phyloP scores from a whole-genome alignment of 2,797 vertebrate species.

The Paguma larvata region DNA sequence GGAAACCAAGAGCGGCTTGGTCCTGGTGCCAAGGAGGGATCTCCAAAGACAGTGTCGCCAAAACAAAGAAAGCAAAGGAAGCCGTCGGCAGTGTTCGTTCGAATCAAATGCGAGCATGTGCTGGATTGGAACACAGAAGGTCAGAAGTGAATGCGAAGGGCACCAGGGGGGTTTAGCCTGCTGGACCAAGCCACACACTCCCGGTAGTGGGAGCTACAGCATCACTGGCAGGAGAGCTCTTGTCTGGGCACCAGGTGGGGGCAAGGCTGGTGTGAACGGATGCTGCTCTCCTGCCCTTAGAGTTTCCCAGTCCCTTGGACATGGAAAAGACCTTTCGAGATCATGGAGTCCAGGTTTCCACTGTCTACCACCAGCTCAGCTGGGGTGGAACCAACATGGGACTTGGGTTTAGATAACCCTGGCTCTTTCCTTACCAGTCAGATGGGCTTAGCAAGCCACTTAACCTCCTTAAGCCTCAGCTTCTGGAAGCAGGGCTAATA shows the following conservation, averaged over 20 bases:
- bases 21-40: not conserved
- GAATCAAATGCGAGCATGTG: not conserved
- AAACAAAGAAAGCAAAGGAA: slow-evolving; percentile 23
- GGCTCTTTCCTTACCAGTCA: not conserved
- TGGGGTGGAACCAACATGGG: not conserved
- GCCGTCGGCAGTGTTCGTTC: not conserved
- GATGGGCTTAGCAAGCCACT: not conserved
- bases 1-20: not conserved
- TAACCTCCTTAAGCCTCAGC: not conserved
- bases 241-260: not conserved
- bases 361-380: not conserved
- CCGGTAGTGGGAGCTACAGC: not conserved
- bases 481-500: not conserved
- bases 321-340: not conserved
- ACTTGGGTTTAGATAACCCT: not conserved
- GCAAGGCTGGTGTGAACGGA: not conserved
- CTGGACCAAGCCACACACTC: not conserved
- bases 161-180: not conserved
- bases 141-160: not conserved
- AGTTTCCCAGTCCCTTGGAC: not conserved
- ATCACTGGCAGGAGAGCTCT: not conserved
- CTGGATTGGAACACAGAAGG: not conserved
- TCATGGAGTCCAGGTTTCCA: not conserved
- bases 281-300: not conserved
- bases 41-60: not conserved